phyloP scores from a whole-genome alignment of 2,888 invertebrate species.

The Entomobrya proxima region DNA sequence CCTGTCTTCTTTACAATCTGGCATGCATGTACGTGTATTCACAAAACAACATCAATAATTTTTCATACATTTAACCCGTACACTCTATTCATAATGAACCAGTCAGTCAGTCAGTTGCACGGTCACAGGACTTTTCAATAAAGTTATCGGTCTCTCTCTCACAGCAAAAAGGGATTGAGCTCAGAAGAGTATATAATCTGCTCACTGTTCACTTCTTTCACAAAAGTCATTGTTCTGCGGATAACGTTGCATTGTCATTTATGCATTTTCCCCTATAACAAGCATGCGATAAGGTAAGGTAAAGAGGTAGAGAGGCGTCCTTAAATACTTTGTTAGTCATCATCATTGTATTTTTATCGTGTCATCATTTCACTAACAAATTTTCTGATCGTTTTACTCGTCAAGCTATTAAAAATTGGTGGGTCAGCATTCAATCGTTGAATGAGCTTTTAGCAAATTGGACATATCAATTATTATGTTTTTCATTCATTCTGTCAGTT shows the following conservation, averaged over 20 bases:
- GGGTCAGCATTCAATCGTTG: not conserved
- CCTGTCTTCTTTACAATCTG: not conserved
- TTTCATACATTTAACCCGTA: not conserved
- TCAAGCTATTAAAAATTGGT: constrained; percentile 14
- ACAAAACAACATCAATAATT: not conserved
- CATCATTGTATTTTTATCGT: constrained; percentile 13
- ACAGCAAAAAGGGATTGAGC: not conserved
- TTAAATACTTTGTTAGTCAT: constrained; percentile 21
- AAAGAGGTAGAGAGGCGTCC: constrained; percentile 1
- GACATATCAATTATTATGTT: not conserved
- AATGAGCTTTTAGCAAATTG: constrained; percentile 37
- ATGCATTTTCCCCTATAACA: constrained; percentile 7
- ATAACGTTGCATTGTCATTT: constrained; percentile 19
- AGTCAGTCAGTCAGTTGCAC: constrained; percentile 4
- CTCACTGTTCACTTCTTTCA: not conserved
- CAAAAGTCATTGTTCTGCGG: constrained; percentile 16
- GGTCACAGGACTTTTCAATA: too few relatives aligned
- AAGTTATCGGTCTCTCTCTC: too few relatives aligned
- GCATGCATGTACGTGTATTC: not conserved
- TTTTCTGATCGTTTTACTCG: not conserved
- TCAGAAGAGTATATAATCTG: not conserved
- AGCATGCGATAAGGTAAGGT: constrained; percentile 11
- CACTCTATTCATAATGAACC: not conserved
- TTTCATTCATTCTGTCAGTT: constrained; percentile 25
- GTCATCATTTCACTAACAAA: constrained; percentile 23